Base-by-base conservation (phyloP, 1,140 invertebrate species). In the Leptonema lineaticorne region DNA sequence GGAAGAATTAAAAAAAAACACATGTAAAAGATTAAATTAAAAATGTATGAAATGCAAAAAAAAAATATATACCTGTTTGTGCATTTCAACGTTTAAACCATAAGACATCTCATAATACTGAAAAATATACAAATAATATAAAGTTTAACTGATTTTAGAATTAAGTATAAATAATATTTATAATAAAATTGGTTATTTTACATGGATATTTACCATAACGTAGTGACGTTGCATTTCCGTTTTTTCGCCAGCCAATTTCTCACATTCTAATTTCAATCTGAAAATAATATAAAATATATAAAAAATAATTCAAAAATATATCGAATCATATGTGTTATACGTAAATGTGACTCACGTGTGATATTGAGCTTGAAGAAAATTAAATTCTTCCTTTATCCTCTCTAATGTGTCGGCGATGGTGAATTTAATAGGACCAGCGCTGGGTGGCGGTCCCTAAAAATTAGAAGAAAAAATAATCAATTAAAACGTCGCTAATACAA, bases 31-130 rank as follows among this genome's bases (percentile, higher is more conserved):
- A 16, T 16, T 48, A 8, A 24, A 33, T 58, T 59, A 57, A 68
- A 50, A 68, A 26, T n/a, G 53, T 63, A 69, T 58, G 41, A 67
- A 27, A 69, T 56, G 27, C 16, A 8, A 24, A 50, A 27, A 53
- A 53, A 16, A 48, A 48, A 16, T 41, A 2, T 53, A 67, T 88
- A 96, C 94, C 91, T 98, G 97, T 89, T 99, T 99, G 84, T 98
- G 96, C 95, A 99, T 97, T 88, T 99, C 97, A 76, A 98, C 95
- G 83, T 98, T 98, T 78, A 99, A 88, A 73, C 96, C 96, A 85
- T 97, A 98, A 24, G 96, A 97, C 95, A 99, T 98, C 87, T 99
- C 97, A 87, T 98, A 99, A 85, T 99, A 99, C 96, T 97, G 90
- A 76, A 93, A 62, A 93, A 80, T 86, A 75, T 86, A 60, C 37